Base-by-base conservation (phyloP, 2,113 vertebrate species). In the Psittacula cyanocephala region DNA sequence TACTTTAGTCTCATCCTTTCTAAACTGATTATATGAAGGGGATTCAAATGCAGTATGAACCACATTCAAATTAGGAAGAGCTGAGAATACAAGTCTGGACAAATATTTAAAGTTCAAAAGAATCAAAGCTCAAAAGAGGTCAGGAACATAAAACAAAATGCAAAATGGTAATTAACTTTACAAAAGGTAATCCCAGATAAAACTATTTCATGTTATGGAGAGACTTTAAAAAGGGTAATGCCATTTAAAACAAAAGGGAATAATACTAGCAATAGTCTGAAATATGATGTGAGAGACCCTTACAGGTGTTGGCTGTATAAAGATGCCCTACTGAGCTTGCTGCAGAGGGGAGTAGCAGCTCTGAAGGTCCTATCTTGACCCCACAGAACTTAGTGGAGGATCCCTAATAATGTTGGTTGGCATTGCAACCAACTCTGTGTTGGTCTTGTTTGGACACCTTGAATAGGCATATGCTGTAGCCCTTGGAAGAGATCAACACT, bases 81-180 rank as follows among this genome's bases (percentile, higher is more conserved):
- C 44, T 44, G 57, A 86, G 91, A 87, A 71, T 39, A 69, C 65
- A 35, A 62, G 89, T 81, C 69, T 79, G 28, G 43, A 71, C 77
- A 93, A 84, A 86, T 86, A 64, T 17, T 93, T 55, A 23, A 84
- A 93, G 87, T 84, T 93, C 65, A 81, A 79, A 96, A 86, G 80
- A 68, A 35, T 59, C n/a, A 35, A 35, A 35, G 57, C 57, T 59
- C 65, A 81, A 79, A 95, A 92, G 80, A 68, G 69, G 43, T 91
- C 84, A 71, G 74, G 74, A 89, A 71, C 17, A 23, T 81, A 70
- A 83, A 88, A 71, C 43, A 59, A 81, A 79, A 91, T 52, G 18
- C 52, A 75, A 78, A 89, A 71, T 44, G 60, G 37, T 76, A 89
- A 85, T 94, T 95, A 94, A 64, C 88, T 94, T 92, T 17, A 49